phyloP scores from a whole-genome alignment of 2,113 vertebrate genomes.

The Semnopithecus entellus region DNA sequence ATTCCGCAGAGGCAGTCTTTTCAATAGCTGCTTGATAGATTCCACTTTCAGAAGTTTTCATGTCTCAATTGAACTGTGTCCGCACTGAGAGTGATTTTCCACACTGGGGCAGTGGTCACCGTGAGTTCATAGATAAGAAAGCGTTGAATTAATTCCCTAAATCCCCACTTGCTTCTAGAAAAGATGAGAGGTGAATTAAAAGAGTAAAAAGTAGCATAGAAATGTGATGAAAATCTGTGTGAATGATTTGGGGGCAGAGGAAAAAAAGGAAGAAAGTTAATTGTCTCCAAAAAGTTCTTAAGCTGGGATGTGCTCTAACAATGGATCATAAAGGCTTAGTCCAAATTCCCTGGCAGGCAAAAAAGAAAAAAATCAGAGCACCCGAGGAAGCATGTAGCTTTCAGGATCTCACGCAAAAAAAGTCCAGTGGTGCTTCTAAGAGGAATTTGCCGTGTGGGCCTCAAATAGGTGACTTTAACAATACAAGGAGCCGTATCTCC shows the following conservation, averaged over 20 bases:
- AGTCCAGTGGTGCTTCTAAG: rapidly evolving
- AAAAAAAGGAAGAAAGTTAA: background rate
- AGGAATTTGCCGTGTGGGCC: background rate
- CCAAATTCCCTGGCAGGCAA: background rate
- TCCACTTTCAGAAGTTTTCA: background rate
- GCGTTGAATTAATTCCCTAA: slow-evolving; percentile 46
- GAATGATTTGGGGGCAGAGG: background rate
- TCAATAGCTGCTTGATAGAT: background rate
- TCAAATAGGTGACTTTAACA: background rate
- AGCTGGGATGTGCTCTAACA: background rate
- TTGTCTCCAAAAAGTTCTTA: background rate
- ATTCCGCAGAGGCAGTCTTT: background rate
- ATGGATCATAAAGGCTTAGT: background rate
- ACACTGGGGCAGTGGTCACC: slow-evolving; percentile 55
- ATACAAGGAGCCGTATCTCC: rapidly evolving
- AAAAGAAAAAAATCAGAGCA: background rate
- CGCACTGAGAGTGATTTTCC: slow-evolving; percentile 32
- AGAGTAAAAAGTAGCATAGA: background rate
- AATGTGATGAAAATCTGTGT: background rate
- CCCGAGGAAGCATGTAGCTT: rapidly evolving
- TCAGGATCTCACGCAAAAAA: background rate
- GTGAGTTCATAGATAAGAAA: slow-evolving; percentile 45
- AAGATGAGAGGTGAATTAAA: slow-evolving; percentile 61
- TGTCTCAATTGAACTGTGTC: slow-evolving; percentile 6
- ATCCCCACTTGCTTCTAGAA: slow-evolving; percentile 31